Evolutionary conservation across 2,113 vertebrate species (phyloP), one percentile per base, ranked within the genome.

Genomic region (Seriola quinqueradiata): DNA sequence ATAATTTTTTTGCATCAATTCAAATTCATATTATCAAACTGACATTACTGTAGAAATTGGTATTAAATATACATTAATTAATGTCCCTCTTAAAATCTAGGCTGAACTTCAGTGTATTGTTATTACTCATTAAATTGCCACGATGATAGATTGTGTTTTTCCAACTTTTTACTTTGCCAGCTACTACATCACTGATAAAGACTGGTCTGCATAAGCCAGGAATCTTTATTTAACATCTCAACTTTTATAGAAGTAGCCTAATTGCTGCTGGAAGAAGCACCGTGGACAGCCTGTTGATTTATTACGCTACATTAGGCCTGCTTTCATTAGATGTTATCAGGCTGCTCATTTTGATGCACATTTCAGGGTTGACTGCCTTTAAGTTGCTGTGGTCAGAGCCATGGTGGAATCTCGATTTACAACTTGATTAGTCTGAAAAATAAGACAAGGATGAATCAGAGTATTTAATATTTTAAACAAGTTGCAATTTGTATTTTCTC

Each of bases 321-420:
- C 79, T 91, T 89, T 90, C 77, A 81, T 87, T 79, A 87, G 88
- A 90, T 90, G 6, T 48, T 89, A 92, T 92, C 91, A 36, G 70
- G 64, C 66, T 44, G 69, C 86, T 87, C 68, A 38, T 85, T 92
- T 75, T 82, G 71, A 61, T 81, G 80, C 81, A 79, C 80, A 87
- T 83, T 83, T 87, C 57, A 76, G 44, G 81, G 75, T 82, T 81
- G 81, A 82, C 63, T 85, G 79, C 38, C 40, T 80, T 70, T 23
- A 55, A 69, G 75, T 66, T 54, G 70, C 40, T 74, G 32, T 55
- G 38, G 70, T 78, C 68, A 21, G 16, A 12, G 13, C 61, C 60
- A 5, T 0, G 42, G 59, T 67, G 36, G 25, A 69, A 58, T 80
- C 65, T 46, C 1, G 17, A 61, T 61, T 75, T 66, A 17, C 19